Evolutionary conservation across 2,113 vertebrate genomes (phyloP).

Genomic region (Bubo blakistoni): DNA sequence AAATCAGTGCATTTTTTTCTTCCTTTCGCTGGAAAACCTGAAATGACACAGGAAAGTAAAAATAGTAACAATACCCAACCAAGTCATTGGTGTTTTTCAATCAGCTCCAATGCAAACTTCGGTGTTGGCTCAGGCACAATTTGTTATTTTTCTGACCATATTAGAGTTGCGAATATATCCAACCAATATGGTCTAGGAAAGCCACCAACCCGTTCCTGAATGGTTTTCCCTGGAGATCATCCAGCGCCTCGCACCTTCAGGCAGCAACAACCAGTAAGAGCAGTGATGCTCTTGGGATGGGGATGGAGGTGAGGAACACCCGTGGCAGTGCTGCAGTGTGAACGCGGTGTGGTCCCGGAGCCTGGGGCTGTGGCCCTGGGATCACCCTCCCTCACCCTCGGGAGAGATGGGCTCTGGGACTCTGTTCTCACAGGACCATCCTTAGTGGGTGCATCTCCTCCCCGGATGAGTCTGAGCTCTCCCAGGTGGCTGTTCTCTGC

Average conservation of each 20-base stretch:
- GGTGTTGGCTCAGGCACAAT: neutral
- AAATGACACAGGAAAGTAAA: constrained; percentile 29
- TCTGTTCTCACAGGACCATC: neutral
- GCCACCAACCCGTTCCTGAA: neutral
- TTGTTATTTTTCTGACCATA: neutral
- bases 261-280: neutral
- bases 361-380: neutral
- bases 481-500: neutral
- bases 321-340: neutral
- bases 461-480: neutral
- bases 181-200: neutral
- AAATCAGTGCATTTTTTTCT: neutral
- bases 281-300: neutral
- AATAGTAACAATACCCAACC: constrained; percentile 12
- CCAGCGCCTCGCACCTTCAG: fast-evolving
- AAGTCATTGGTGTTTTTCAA: neutral
- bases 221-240: neutral
- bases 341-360: fast-evolving
- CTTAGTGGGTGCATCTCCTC: neutral
- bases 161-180: neutral
- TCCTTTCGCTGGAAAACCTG: constrained; percentile 16
- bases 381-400: neutral
- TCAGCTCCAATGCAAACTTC: neutral
- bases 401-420: neutral
- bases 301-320: neutral